Conservation (phyloP, 1,140 invertebrate species). For the Pachyrhynchus sulphureomaculatus region DNA sequence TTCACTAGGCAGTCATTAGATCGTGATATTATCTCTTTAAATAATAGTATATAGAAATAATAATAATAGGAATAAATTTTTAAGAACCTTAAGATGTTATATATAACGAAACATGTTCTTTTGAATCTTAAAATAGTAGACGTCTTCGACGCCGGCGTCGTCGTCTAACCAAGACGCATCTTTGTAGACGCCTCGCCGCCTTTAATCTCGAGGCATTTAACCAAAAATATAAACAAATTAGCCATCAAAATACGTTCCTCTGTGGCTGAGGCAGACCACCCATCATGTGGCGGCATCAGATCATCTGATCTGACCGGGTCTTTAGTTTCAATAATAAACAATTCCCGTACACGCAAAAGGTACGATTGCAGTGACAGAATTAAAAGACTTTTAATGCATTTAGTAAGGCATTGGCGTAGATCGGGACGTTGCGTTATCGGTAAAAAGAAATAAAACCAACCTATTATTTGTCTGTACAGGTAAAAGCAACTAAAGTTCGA, state of each 20-base stretch:
- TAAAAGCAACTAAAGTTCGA: too few species aligned
- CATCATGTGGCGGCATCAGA: conserved; percentile 8
- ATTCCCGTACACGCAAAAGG: background rate
- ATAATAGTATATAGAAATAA: too few species aligned
- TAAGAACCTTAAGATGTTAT: background rate
- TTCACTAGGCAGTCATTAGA: too few species aligned
- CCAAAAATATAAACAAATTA: conserved; percentile 6
- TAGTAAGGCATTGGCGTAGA: too few species aligned
- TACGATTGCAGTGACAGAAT: conserved; percentile 9
- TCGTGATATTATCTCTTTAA: too few species aligned
- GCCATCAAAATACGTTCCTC: background rate
- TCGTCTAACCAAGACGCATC: background rate
- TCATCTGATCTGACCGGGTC: conserved; percentile 23
- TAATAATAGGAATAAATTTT: too few species aligned
- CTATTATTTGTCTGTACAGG: too few species aligned
- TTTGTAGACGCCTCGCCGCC: conserved; percentile 3
- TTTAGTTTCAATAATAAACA: conserved; percentile 21
- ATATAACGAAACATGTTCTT: background rate
- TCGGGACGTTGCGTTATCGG: too few species aligned
- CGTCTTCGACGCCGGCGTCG: background rate
- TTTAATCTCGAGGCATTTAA: conserved; percentile 21
- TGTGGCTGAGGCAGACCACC: conserved; percentile 5
- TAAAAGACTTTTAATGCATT: conserved; percentile 6
- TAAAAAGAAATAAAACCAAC: too few species aligned
- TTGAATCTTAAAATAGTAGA: background rate